These are phyloP conservation scores for Premnoplex brunnescens DNA, from an alignment of 2,797 vertebrate genomes.

Conservation along the genomic window DNA sequence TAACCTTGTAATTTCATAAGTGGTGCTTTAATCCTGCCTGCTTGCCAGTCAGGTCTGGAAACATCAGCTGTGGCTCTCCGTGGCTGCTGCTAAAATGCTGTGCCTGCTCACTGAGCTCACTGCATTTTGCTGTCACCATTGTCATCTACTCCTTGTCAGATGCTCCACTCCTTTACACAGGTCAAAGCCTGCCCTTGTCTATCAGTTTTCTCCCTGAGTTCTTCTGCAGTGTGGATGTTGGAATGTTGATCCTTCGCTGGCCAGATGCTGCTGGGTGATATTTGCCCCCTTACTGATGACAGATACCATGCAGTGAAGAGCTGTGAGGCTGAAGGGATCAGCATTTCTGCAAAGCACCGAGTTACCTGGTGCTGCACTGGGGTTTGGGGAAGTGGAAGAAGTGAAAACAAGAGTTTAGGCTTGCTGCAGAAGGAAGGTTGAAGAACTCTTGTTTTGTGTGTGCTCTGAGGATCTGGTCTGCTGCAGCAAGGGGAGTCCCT, in stretches of 20 bases:
- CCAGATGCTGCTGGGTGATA: background rate
- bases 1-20: slow-evolving; percentile 39
- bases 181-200: background rate
- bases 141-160: background rate
- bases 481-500: background rate
- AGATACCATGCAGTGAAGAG: background rate
- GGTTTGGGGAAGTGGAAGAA: background rate
- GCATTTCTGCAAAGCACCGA: background rate
- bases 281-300: background rate
- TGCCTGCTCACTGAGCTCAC: background rate
- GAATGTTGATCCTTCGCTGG: background rate
- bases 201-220: background rate
- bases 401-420: background rate
- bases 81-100: background rate
- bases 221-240: background rate
- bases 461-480: background rate
- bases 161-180: background rate
- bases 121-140: background rate
- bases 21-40: background rate
- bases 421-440: background rate
- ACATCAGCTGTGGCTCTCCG: rapidly evolving
- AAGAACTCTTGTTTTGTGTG: background rate
- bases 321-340: background rate
- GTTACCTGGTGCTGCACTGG: background rate
- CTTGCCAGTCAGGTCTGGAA: background rate